phyloP scores from a whole-genome alignment of 1,140 invertebrate species.

The Hypsibius dujardini region DNA sequence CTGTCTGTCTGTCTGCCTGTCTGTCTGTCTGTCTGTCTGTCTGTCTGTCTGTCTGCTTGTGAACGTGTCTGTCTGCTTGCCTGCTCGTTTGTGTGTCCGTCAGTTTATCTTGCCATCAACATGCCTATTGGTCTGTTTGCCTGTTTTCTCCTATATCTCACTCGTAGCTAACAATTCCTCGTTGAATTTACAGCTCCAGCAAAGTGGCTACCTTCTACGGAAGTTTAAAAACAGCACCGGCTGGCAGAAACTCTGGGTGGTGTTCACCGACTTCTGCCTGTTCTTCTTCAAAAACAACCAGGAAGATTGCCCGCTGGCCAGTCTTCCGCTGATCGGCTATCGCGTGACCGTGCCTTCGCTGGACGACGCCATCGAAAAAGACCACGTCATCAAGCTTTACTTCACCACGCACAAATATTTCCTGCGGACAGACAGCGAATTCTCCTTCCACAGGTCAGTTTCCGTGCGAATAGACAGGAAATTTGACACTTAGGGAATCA shows the following conservation, averaged over 20 bases:
- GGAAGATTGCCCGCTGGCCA: conserved; percentile 59
- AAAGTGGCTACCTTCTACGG: conserved; percentile 77
- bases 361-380: conserved; percentile 68
- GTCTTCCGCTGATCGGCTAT: conserved; percentile 70
- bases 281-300: conserved; percentile 92
- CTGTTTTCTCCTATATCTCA: too few species aligned
- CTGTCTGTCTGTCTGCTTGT: too few species aligned
- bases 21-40: too few species aligned
- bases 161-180: too few species aligned
- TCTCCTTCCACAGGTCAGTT: conserved; percentile 36
- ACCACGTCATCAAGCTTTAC: conserved; percentile 88
- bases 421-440: conserved; percentile 53
- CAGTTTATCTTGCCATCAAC: too few species aligned
- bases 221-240: conserved; percentile 95
- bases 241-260: conserved; percentile 96
- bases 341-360: conserved; percentile 57
- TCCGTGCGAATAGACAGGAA: not conserved
- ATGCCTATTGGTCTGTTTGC: too few species aligned
- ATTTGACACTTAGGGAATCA: not conserved
- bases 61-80: too few species aligned
- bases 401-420: conserved; percentile 96
- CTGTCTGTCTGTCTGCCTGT: not conserved
- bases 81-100: too few species aligned
- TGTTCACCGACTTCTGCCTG: conserved; percentile 87
- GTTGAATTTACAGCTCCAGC: conserved; percentile 49